A percentile compares a stretch with the other conserved stretches of the same genome.
Conservation (phyloP, 2,113 vertebrate genomes). For the Pollimyrus isidori region DNA sequence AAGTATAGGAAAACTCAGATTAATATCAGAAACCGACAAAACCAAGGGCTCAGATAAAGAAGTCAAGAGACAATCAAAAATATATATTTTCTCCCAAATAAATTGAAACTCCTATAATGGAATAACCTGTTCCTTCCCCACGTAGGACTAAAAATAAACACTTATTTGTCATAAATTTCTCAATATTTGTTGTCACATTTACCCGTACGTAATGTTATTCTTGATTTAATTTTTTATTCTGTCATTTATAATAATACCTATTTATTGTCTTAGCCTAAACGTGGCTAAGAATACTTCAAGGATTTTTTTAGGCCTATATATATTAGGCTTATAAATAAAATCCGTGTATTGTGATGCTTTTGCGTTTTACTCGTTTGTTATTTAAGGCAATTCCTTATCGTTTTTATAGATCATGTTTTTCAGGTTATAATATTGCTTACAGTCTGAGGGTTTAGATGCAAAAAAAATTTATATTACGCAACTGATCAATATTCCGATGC, state of each 20-base stretch:
- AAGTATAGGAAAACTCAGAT: not conserved
- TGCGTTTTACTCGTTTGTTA: not conserved
- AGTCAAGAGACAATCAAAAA: not conserved
- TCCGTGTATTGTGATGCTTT: not conserved
- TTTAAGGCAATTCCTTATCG: not conserved
- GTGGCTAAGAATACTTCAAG: not conserved
- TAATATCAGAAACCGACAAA: not conserved
- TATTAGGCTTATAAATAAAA: not conserved
- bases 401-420: not conserved
- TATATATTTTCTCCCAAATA: not conserved
- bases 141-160: not conserved
- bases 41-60: not conserved
- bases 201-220: not conserved
- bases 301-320: not conserved
- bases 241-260: not conserved
- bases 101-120: not conserved
- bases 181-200: not conserved
- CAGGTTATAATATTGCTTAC: not conserved
- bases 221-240: not conserved
- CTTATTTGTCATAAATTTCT: not conserved
- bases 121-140: not conserved
- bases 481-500: not conserved
- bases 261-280: not conserved
- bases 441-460: not conserved
- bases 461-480: not conserved